These are phyloP conservation scores for Zootoca vivipara DNA, from an alignment of 2,113 vertebrate species.

Conservation along the genomic window DNA sequence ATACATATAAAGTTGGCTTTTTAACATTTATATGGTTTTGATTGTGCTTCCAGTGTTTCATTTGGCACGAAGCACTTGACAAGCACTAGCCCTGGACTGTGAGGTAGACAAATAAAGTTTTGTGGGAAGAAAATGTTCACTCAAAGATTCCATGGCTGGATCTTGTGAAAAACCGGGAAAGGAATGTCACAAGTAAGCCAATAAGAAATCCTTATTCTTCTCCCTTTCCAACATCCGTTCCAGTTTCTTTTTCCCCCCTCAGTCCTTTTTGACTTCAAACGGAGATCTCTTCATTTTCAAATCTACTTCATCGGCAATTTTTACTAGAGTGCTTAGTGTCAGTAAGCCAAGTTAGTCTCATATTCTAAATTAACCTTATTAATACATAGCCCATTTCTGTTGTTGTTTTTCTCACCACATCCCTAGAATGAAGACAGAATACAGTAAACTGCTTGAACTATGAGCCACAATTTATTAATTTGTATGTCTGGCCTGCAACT, in stretches of 20 bases:
- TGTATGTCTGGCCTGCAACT: no score
- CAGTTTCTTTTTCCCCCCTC: slow-evolving; percentile 44
- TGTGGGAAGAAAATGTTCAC: slow-evolving; percentile 62
- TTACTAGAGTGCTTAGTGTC: not conserved
- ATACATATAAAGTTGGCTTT: slow-evolving; percentile 32
- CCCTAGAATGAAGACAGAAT: not conserved
- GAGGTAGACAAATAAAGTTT: slow-evolving; percentile 60
- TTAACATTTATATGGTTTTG: slow-evolving; percentile 40
- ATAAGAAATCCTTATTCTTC: slow-evolving; percentile 37
- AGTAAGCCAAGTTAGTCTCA: slow-evolving; percentile 19
- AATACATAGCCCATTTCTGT: not conserved
- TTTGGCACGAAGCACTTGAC: slow-evolving; percentile 32
- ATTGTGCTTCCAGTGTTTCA: slow-evolving; percentile 50
- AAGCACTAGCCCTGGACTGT: slow-evolving; percentile 25
- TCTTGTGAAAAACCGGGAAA: slow-evolving; percentile 58
- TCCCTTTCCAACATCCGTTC: slow-evolving; percentile 41
- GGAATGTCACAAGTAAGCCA: slow-evolving; percentile 30
- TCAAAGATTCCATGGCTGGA: slow-evolving; percentile 58
- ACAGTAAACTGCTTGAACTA: no score
- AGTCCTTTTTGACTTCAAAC: slow-evolving; percentile 17
- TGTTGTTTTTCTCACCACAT: not conserved
- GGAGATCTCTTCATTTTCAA: slow-evolving; percentile 19
- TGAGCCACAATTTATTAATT: no score
- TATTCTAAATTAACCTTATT: not conserved
- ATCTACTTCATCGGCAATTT: slow-evolving; percentile 9